Base-by-base conservation (phyloP, 1,140 invertebrate genomes). In the Apocrypta bakeri region DNA sequence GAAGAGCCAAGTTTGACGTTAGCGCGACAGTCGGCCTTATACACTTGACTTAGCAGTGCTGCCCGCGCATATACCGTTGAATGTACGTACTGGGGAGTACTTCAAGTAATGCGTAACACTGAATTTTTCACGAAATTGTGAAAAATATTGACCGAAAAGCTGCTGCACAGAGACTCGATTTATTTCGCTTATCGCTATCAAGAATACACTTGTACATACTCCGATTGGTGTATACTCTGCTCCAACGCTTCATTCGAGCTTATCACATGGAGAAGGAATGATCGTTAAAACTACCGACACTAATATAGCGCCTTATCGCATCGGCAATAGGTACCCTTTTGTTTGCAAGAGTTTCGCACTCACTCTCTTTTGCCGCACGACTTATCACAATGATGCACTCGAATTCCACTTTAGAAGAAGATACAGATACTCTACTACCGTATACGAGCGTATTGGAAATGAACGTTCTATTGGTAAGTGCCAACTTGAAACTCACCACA, bases 401-500 rank as follows among this genome's bases (percentile, higher is more conserved):
- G 48, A 56, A 56, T 17, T 4, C 42, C 42, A 48, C 42, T 17
- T 37, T 37, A 2, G 33, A 2, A 37, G 33, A 37, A 37, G 48
- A n/a, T 56, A 56, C 14, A 56, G 0, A 56, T 7, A 56, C 33
- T n/a, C n/a, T n/a, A 37, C 33, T 4, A 4, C 2, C 2, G 48
- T n/a, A 56, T 56, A 56, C 21, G 4, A 17, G 17, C 48, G 48
- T 4, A 4, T n/a, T 56, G 4, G 17, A 56, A 56, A 56, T n/a
- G 33, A 56, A n/a, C 48, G 48, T 56, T n/a, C 48, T 9, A 25
- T 29, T 14, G 2, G 0, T 17, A n/a, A 71, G 3, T 37, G n/a
- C 11, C 2, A 33, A 4, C 14, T 7, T 2, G 1, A 79, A 68
- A 90, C 93, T 92, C 84, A 94, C 94, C 94, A 85, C 92, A 93